Evolutionary conservation across 1,140 invertebrate genomes (phyloP).

Genomic region (Drosophila mauritiana): DNA sequence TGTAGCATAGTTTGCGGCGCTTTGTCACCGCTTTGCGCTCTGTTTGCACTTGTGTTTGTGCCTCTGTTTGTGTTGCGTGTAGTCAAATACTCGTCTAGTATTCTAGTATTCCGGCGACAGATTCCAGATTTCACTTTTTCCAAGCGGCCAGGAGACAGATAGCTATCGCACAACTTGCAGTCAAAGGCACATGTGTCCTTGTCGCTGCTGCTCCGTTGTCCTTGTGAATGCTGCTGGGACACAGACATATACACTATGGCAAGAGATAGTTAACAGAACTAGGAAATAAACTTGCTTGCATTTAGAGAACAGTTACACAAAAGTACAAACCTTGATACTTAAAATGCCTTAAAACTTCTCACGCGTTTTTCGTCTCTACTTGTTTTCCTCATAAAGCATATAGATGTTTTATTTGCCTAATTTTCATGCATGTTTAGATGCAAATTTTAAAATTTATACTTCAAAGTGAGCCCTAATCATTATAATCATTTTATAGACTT

Average conservation of each 20-base stretch:
- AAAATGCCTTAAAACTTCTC: too few relatives aligned
- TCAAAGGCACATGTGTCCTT: slow-evolving; percentile 78
- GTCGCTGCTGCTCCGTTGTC: slow-evolving; percentile 56
- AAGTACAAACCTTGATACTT: too few relatives aligned
- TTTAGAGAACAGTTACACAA: too few relatives aligned
- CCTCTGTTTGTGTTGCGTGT: slow-evolving; percentile 56
- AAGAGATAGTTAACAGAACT: background rate
- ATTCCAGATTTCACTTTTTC: slow-evolving; percentile 80
- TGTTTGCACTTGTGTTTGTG: slow-evolving; percentile 35
- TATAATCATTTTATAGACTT: too few relatives aligned
- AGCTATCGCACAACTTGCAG: slow-evolving; percentile 62
- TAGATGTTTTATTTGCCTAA: too few relatives aligned
- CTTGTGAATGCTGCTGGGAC: slow-evolving; percentile 58
- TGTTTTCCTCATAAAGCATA: too few relatives aligned
- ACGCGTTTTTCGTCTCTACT: too few relatives aligned
- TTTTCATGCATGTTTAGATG: too few relatives aligned
- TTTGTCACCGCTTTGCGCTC: slow-evolving; percentile 41
- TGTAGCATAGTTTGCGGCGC: slow-evolving; percentile 53
- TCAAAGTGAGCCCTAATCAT: too few relatives aligned
- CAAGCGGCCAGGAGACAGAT: slow-evolving; percentile 45
- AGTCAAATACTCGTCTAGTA: slow-evolving; percentile 33
- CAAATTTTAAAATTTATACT: too few relatives aligned
- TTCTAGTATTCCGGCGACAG: slow-evolving; percentile 51
- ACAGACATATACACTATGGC: slow-evolving; percentile 11
- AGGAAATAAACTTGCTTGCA: too few relatives aligned